phyloP scores from a whole-genome alignment of 1,140 invertebrate genomes.

The Drosophila punjabiensis region DNA sequence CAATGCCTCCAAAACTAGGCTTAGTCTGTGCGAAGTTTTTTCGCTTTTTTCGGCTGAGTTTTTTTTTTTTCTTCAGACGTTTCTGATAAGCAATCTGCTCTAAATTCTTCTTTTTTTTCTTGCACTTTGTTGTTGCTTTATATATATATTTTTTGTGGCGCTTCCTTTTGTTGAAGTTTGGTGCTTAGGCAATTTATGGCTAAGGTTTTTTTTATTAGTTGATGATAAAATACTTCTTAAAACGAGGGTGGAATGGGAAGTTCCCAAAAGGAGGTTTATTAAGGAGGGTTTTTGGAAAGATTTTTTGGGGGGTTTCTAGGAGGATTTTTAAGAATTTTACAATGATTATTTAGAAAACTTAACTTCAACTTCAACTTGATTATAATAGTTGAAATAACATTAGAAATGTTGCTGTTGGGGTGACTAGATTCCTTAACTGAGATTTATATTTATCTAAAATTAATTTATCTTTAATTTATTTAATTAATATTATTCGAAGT shows the following conservation, averaged over 20 bases:
- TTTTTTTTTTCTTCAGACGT: slow-evolving; percentile 19
- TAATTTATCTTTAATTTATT: background rate
- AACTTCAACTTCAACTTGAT: background rate
- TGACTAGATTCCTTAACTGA: background rate
- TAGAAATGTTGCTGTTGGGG: background rate
- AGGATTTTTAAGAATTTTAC: too few relatives aligned
- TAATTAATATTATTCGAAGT: too few relatives aligned
- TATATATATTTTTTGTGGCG: slow-evolving; percentile 44
- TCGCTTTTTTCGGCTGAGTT: slow-evolving; percentile 14
- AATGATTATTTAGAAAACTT: background rate
- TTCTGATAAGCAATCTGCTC: slow-evolving; percentile 76
- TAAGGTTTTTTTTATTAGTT: slow-evolving; percentile 34
- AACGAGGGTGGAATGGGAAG: slow-evolving; percentile 10
- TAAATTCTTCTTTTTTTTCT: slow-evolving; percentile 61
- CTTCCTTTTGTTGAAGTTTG: slow-evolving; percentile 64
- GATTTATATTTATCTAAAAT: background rate
- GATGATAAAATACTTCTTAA: slow-evolving; percentile 17
- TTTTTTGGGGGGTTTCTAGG: background rate
- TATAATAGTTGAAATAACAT: background rate
- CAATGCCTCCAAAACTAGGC: slow-evolving; percentile 66
- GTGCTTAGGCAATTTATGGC: slow-evolving; percentile 54
- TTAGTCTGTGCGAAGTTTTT: slow-evolving; percentile 49
- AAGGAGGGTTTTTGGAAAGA: background rate
- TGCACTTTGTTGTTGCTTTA: slow-evolving; percentile 27
- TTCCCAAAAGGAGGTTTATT: background rate